A percentile compares a stretch with the other conserved stretches of the same genome.
These are phyloP conservation scores for Zaprionus bogoriensis DNA, from an alignment of 2,888 invertebrate genomes.

Conservation along the genomic window DNA sequence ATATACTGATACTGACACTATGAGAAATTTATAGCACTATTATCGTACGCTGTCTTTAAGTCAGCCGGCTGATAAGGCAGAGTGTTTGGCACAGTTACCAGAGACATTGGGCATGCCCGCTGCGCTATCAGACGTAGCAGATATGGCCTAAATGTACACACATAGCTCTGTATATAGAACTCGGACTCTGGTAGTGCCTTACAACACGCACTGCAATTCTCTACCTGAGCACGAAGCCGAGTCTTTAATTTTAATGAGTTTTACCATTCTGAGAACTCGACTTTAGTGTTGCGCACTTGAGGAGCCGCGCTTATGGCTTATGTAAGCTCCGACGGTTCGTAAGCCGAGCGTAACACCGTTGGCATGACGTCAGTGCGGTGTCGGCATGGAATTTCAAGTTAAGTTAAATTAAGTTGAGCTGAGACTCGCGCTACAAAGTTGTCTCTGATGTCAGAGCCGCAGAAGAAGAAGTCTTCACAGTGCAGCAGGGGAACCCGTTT, in stretches of 20 bases:
- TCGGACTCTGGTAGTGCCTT: too few relatives aligned
- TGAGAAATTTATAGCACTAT: constrained; percentile 20
- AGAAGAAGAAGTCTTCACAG: not conserved
- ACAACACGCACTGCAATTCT: not conserved
- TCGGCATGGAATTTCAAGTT: constrained; percentile 21
- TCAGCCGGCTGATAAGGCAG: constrained; percentile 30
- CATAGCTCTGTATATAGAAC: not conserved
- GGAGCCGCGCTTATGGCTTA: constrained; percentile 14
- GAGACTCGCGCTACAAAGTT: constrained; percentile 9
- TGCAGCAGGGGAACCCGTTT: constrained; percentile 4
- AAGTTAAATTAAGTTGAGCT: too few relatives aligned
- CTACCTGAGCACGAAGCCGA: not conserved
- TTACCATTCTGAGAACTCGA: constrained; percentile 39
- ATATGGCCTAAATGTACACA: constrained; percentile 9
- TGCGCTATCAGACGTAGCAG: constrained; percentile 18
- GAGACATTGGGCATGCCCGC: constrained; percentile 35
- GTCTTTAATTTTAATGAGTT: constrained; percentile 24
- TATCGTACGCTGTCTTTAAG: constrained; percentile 33
- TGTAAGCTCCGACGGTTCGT: constrained; percentile 45
- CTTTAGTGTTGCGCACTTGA: constrained; percentile 20
- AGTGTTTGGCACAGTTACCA: constrained; percentile 43
- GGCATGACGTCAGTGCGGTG: constrained; percentile 56
- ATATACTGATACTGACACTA: not conserved
- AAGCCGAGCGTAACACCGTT: constrained; percentile 68
- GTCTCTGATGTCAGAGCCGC: constrained; percentile 36